Evolutionary conservation across 2,888 invertebrate species (phyloP).

Genomic region (Zaprionus obscuricornis): DNA sequence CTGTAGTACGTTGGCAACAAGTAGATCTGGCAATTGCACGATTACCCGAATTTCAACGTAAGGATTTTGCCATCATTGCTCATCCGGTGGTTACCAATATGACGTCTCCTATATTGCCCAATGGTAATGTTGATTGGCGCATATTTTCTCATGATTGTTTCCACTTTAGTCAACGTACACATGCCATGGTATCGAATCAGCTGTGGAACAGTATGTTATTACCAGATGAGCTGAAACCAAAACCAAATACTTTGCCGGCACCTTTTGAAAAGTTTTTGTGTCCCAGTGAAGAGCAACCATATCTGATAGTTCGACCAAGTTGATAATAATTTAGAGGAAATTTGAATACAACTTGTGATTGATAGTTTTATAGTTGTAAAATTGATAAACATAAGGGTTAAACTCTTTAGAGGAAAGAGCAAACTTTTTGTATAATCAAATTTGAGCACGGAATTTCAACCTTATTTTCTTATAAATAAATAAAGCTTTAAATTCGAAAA

Average conservation of each 20-base stretch:
- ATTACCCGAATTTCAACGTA: constrained; percentile 77
- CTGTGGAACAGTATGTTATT: constrained; percentile 86
- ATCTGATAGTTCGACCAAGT: constrained; percentile 69
- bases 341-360: no score
- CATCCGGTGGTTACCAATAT: constrained; percentile 83
- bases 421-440: no score
- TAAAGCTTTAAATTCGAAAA: background rate
- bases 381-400: no score
- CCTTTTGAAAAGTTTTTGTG: constrained; percentile 69
- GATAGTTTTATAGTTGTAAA: background rate
- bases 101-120: constrained; percentile 76
- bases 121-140: constrained; percentile 84
- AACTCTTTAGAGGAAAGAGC: no score
- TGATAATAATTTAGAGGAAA: no score
- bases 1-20: constrained; percentile 83
- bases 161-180: constrained; percentile 86
- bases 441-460: no score
- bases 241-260: constrained; percentile 16
- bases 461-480: no score
- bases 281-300: constrained; percentile 79
- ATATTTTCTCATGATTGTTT: constrained; percentile 86
- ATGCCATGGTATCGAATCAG: constrained; percentile 84
- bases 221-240: constrained; percentile 83
- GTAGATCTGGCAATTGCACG: constrained; percentile 84
- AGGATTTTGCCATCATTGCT: constrained; percentile 85